These are phyloP conservation scores for Chaetops frenatus DNA, from an alignment of 2,113 vertebrate genomes.

Conservation along the genomic window DNA sequence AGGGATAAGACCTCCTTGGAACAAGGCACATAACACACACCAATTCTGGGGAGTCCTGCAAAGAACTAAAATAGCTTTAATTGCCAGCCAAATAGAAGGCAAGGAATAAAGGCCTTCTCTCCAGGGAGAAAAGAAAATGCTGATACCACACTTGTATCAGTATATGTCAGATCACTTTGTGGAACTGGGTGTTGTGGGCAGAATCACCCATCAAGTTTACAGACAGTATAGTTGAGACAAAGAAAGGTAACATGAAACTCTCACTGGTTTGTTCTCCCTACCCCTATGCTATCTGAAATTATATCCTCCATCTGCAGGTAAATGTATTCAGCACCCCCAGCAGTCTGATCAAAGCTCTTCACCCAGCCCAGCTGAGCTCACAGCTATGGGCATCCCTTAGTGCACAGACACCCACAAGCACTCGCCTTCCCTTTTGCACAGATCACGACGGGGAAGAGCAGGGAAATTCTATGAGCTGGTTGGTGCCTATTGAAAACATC, in stretches of 20 bases:
- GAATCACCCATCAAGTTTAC: neutral
- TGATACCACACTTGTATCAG: neutral
- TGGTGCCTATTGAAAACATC: neutral
- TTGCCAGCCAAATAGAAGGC: neutral
- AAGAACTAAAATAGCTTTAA: neutral
- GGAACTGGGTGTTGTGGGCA: neutral
- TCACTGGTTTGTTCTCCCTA: neutral
- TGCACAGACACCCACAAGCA: neutral
- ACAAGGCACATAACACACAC: neutral
- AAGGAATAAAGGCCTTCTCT: neutral
- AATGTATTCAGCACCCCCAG: fast-evolving
- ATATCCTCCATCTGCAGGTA: neutral
- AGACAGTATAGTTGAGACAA: neutral
- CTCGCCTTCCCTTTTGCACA: neutral
- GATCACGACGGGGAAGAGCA: fast-evolving
- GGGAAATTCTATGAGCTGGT: neutral
- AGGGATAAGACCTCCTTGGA: neutral
- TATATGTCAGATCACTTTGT: neutral
- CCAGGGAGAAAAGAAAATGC: neutral
- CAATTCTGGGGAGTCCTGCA: neutral
- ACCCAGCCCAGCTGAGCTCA: neutral
- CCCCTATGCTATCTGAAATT: neutral
- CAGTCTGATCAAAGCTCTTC: neutral
- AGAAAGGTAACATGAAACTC: neutral
- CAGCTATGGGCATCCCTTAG: neutral